A percentile compares a stretch with the other conserved stretches of the same genome.
phyloP scores from a whole-genome alignment of 2,113 vertebrate genomes.

The Onychostoma macrolepis region DNA sequence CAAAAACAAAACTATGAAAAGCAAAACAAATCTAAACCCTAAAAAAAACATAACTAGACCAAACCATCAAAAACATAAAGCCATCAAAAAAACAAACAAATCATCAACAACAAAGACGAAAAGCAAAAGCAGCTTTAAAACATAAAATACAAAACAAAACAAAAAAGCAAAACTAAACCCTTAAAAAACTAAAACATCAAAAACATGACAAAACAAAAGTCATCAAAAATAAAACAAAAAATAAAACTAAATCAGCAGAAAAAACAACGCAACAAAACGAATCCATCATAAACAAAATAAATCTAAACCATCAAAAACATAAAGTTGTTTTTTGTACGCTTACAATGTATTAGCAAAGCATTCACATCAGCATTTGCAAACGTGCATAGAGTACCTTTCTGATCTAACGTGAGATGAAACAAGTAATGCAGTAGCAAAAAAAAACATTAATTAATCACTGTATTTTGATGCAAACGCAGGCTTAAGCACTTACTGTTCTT shows the following conservation, averaged over 20 bases:
- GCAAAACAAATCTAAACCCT: background rate
- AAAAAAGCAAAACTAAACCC: background rate
- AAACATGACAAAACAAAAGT: background rate
- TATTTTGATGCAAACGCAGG: background rate
- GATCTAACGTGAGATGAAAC: background rate
- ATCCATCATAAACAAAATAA: background rate
- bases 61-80: background rate
- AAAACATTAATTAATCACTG: background rate
- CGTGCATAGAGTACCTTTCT: background rate
- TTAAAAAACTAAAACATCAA: background rate
- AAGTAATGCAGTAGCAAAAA: background rate
- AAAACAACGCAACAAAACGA: background rate
- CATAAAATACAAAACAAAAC: background rate
- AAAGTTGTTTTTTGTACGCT: background rate
- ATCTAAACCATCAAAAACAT: background rate
- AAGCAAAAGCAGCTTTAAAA: background rate
- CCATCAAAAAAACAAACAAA: background rate
- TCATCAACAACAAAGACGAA: too few relatives aligned
- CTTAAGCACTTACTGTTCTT: slow-evolving; percentile 89
- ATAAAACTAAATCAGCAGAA: background rate
- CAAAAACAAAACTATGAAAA: background rate
- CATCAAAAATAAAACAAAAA: background rate
- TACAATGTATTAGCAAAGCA: background rate
- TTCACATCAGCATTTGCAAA: background rate
- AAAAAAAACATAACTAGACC: background rate